These are phyloP conservation scores for Polydesmus complanatus DNA, from an alignment of 2,888 invertebrate genomes.

Conservation along the genomic window DNA sequence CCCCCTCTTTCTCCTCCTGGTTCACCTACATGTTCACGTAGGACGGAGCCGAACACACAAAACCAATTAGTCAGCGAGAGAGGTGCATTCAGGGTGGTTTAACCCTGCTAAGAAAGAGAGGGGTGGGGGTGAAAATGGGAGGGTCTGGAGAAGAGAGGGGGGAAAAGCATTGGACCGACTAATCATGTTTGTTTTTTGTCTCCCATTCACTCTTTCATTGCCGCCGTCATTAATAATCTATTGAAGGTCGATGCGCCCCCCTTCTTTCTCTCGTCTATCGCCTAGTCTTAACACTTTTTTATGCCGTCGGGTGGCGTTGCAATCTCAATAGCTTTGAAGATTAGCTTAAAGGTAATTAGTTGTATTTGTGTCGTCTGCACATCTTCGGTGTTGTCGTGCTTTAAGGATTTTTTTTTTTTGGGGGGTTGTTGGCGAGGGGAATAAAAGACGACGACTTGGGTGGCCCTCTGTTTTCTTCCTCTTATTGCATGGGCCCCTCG, in stretches of 20 bases:
- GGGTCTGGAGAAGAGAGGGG: not conserved
- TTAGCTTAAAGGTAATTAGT: not conserved
- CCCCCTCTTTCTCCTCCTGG: not conserved
- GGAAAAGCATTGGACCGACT: not conserved
- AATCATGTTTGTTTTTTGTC: constrained; percentile 13
- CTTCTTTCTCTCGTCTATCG: not conserved
- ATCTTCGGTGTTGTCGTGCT: not conserved
- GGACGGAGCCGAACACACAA: no score
- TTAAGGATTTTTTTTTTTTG: not conserved
- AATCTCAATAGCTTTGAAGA: not conserved
- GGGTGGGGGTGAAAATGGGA: not conserved
- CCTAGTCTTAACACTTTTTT: no score
- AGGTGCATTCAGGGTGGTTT: not conserved
- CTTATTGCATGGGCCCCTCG: not conserved
- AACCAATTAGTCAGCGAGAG: not conserved
- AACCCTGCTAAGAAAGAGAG: not conserved
- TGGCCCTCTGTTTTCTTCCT: not conserved
- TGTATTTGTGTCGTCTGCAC: not conserved
- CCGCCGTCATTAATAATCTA: constrained; percentile 7
- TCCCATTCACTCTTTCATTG: not conserved
- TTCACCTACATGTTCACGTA: not conserved
- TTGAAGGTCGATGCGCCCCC: constrained; percentile 12
- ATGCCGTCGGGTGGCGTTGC: not conserved
- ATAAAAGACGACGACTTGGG: not conserved
- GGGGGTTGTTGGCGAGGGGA: not conserved